Conservation (phyloP, 2,888 invertebrate species). For the Opisthograptis luteolata region DNA sequence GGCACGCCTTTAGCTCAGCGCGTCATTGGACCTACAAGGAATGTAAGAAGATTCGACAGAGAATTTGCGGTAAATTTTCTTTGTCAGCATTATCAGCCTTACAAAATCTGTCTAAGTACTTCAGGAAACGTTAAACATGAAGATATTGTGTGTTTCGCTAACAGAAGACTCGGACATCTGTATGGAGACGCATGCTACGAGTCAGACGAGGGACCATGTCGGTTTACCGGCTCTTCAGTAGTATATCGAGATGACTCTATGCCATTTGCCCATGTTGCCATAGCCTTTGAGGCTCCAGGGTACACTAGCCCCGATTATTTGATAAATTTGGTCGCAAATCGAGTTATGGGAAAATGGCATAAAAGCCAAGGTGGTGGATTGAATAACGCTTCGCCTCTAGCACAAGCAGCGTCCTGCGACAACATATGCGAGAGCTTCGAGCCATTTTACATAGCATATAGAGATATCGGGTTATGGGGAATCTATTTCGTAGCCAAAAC, state of each 20-base stretch:
- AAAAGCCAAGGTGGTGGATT: conserved; percentile 54
- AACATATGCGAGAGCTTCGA: conserved; percentile 66
- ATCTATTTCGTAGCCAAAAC: conserved; percentile 65
- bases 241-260: conserved; percentile 66
- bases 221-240: conserved; percentile 51
- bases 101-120: conserved; percentile 88
- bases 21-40: conserved; percentile 87
- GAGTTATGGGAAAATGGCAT: conserved; percentile 71
- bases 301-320: conserved; percentile 58
- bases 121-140: conserved; percentile 89
- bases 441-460: conserved; percentile 71
- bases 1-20: conserved; percentile 68
- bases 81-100: conserved; percentile 56
- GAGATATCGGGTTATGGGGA: conserved; percentile 77
- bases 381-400: conserved; percentile 54
- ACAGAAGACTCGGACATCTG: conserved; percentile 79
- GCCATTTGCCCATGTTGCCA: conserved; percentile 67
- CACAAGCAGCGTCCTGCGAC: conserved; percentile 52
- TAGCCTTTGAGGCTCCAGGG: conserved; percentile 76
- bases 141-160: conserved; percentile 84
- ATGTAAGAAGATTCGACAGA: conserved; percentile 82
- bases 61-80: conserved; percentile 48
- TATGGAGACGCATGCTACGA: conserved; percentile 23
- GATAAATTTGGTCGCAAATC: conserved; percentile 58
- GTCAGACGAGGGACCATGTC: conserved; percentile 42